Percentiles rank a stretch among this genome's conserved stretches.
Conservation (phyloP, 2,113 vertebrate genomes). For the Struthidea cinerea region DNA sequence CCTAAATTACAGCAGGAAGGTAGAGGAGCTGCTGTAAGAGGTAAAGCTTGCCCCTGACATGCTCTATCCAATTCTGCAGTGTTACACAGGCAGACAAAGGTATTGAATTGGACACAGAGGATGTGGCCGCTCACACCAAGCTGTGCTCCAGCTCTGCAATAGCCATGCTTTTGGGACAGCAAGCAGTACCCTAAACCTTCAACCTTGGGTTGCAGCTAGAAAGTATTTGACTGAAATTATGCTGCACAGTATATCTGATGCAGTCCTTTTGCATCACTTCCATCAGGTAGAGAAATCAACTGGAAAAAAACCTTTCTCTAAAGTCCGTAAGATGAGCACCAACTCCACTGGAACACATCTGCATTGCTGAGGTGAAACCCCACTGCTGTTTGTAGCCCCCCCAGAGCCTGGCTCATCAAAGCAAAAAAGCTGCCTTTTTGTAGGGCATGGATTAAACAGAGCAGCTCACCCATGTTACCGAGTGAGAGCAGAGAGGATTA, state of each 20-base stretch:
- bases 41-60: not conserved
- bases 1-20: not conserved
- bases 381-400: not conserved
- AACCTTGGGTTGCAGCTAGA: not conserved
- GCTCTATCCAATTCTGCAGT: not conserved
- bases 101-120: not conserved
- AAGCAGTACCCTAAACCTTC: not conserved
- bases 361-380: not conserved
- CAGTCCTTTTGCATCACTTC: not conserved
- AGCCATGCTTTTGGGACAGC: not conserved
- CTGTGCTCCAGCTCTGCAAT: not conserved
- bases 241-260: not conserved
- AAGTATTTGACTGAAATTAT: not conserved
- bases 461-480: not conserved
- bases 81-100: not conserved
- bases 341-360: not conserved
- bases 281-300: not conserved
- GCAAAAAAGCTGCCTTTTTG: not conserved
- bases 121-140: no score
- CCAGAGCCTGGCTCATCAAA: not conserved
- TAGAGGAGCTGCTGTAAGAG: not conserved
- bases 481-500: conserved; percentile 50
- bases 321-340: not conserved
- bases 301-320: rapidly evolving
- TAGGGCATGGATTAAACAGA: not conserved